Conservation (phyloP, 2,797 vertebrate genomes). For the Selene dorsalis region DNA sequence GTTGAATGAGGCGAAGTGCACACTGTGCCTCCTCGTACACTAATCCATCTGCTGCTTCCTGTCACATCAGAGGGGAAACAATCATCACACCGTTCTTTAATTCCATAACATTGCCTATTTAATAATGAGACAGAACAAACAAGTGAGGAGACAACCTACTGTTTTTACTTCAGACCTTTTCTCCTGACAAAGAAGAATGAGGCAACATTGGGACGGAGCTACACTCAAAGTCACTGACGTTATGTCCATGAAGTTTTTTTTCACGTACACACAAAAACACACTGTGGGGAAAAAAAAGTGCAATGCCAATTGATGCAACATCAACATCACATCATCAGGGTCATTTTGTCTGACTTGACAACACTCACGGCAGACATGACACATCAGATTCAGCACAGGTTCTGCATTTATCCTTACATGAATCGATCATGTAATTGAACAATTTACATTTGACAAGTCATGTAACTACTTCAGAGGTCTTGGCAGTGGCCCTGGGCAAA, state of each 20-base stretch:
- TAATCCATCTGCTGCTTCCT: conserved; percentile 17
- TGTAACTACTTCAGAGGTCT: background rate
- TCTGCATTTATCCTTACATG: background rate
- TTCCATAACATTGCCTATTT: background rate
- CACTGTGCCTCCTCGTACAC: background rate
- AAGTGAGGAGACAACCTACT: background rate
- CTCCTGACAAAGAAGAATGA: background rate
- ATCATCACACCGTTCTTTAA: conserved; percentile 28
- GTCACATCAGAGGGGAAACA: conserved; percentile 23
- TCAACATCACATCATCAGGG: background rate
- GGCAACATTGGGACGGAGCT: background rate
- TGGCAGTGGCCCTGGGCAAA: background rate
- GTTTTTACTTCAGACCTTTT: background rate
- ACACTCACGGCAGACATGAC: background rate
- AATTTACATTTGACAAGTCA: background rate
- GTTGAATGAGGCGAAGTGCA: conserved; percentile 11
- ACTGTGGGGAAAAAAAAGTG: background rate
- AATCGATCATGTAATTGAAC: background rate
- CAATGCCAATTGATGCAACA: background rate
- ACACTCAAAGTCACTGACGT: background rate
- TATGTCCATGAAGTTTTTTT: background rate
- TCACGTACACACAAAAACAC: background rate
- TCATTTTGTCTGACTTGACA: background rate
- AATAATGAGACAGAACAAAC: background rate
- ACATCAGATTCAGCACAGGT: background rate